These are phyloP conservation scores for Magallana ariakensis DNA, from an alignment of 1,140 invertebrate species.

Conservation along the genomic window DNA sequence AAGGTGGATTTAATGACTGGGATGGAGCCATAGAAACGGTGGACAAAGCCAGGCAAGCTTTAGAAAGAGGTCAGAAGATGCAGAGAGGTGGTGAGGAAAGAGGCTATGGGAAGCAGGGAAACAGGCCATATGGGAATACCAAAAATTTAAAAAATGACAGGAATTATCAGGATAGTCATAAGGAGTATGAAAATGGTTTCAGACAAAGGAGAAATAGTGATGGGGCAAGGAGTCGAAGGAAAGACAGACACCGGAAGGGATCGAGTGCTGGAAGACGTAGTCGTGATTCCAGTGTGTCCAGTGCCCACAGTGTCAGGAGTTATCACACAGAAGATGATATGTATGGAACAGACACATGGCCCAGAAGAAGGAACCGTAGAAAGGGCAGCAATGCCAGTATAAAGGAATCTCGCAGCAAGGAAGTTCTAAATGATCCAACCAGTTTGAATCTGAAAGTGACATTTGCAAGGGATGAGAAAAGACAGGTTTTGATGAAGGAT, in stretches of 20 bases:
- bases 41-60: constrained; percentile 35
- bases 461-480: constrained; percentile 54
- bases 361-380: not conserved
- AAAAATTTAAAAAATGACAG: constrained; percentile 27
- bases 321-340: constrained; percentile 55
- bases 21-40: constrained; percentile 49
- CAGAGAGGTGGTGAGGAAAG: constrained; percentile 18
- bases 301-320: constrained; percentile 56
- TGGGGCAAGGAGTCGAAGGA: constrained; percentile 44
- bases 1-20: constrained; percentile 53
- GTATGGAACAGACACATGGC: constrained; percentile 41
- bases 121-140: not conserved
- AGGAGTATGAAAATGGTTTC: constrained; percentile 43
- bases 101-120: constrained; percentile 24
- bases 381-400: constrained; percentile 44
- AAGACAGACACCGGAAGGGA: constrained; percentile 42
- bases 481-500: constrained; percentile 50
- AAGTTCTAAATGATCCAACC: constrained; percentile 49
- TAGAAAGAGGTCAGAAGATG: constrained; percentile 14
- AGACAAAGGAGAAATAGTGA: constrained; percentile 50
- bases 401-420: constrained; percentile 52
- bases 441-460: constrained; percentile 54
- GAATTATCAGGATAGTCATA: not conserved
- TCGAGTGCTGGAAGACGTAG: constrained; percentile 48
- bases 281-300: constrained; percentile 57